Base-by-base conservation (phyloP, 2,113 vertebrate species). In the Anarhynchus alexandrinus region DNA sequence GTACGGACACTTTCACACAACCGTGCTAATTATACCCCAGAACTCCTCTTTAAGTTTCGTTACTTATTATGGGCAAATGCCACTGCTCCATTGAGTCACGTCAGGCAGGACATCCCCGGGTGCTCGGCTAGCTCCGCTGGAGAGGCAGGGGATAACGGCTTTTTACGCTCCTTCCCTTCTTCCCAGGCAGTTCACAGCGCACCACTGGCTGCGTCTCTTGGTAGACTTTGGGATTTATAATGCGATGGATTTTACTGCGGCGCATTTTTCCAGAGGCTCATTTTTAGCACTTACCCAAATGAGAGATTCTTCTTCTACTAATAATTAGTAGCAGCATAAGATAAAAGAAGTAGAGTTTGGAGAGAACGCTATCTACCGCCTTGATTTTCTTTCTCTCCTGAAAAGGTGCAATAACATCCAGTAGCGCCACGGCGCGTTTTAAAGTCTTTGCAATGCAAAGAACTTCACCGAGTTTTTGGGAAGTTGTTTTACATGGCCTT, bases 1-100 rank as follows among this genome's bases (percentile, higher is more conserved):
- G 8, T 70, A 26, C 7, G 2, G n/a, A 38, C 29, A 25, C 22
- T 86, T 59, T 54, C 67, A 77, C 27, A 59, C 32, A 18, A 22
- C 0, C 0, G 5, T 20, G n/a, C 14, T 43, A 12, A 58, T 57
- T 55, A 43, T 18, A 32, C 9, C 51, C 18, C 22, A 57, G 43
- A 74, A 32, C 47, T 26, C 36, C 15, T n/a, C 12, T 74, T 88
- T 17, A 42, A 61, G 17, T 52, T 88, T 81, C 3, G 0, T 86
- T 73, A 21, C 36, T 34, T 78, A 40, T 5, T 58, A 15, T 49
- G 47, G 67, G 21, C 45, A 88, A 74, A 74, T 0, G 2, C 54
- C 70, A 27, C 30, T 1, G 1, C 80, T 81, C 59, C 15, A 1
- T 16, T 23, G 7, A 70, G 42, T 54, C 36, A 9, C 6, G 5